These are phyloP conservation scores for Steinernema hermaphroditum DNA, from an alignment of 2,888 invertebrate species.

Conservation along the genomic window DNA sequence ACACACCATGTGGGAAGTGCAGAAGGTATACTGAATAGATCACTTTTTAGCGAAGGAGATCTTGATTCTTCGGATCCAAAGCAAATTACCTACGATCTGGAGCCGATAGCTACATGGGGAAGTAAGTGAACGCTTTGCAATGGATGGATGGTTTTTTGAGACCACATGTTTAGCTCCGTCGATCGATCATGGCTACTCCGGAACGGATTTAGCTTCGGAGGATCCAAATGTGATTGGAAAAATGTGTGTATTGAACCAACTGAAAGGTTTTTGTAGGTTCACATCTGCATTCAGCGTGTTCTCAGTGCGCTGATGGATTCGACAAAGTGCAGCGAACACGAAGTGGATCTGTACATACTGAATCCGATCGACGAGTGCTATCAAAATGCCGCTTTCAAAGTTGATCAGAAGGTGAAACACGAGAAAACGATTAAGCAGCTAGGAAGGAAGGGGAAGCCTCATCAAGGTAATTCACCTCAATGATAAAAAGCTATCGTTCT, in stretches of 20 bases:
- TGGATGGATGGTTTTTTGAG: not conserved
- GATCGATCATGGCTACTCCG: not conserved
- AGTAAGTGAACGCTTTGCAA: not conserved
- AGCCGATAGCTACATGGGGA: not conserved
- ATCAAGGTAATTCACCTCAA: not conserved
- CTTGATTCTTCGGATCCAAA: not conserved
- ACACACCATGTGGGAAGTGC: too few relatives aligned
- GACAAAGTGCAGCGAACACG: conserved; percentile 36
- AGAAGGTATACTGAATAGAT: too few relatives aligned
- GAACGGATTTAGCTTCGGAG: conserved; percentile 12
- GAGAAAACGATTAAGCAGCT: not conserved
- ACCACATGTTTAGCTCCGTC: conserved; percentile 16
- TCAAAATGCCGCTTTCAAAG: conserved; percentile 30
- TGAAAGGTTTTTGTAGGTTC: conserved; percentile 34
- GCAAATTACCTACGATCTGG: not conserved
- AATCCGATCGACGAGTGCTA: conserved; percentile 43
- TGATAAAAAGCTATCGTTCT: too few relatives aligned
- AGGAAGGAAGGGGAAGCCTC: conserved; percentile 1
- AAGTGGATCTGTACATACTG: conserved; percentile 38
- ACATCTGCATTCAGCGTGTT: conserved; percentile 34
- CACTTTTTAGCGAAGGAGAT: too few relatives aligned
- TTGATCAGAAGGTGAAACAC: not conserved
- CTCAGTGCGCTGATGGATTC: conserved; percentile 34
- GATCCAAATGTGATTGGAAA: conserved; percentile 35
- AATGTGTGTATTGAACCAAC: conserved; percentile 9